Base-by-base conservation (phyloP, 2,797 vertebrate species). In the Pangasius krempfi region DNA sequence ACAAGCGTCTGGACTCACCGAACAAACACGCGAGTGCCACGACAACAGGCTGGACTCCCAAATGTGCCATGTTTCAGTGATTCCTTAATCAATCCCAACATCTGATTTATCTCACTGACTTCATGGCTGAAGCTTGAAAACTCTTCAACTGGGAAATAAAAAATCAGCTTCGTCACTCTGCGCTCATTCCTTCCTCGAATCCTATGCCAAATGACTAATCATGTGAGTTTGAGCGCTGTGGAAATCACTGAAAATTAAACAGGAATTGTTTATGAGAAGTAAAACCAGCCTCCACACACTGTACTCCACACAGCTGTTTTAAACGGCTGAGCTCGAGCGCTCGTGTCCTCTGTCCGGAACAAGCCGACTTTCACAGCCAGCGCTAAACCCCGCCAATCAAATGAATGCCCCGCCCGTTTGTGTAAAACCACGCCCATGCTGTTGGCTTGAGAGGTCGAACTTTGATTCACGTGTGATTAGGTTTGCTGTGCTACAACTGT, bases 191-290 rank as follows among this genome's bases (percentile, higher is more conserved):
- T 37, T 54, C 10, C 10, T 33, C 62, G 47, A 27, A 25, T 37
- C 60, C 95, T 94, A 93, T 96, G 95, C 96, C 95, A 93, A 94
- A 92, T 92, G 86, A 87, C 82, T 85, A 89, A 94, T 95, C 96
- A 96, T 95, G 95, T 96, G 96, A 96, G 94, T 95, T 87, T 50
- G 0, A 47, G 40, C 10, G 56, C 56, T 82, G 37, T 82, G 56
- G 44, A 66, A 66, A 20, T 66, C 7, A 47, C 60, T 30, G 4
- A 3, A 18, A 8, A 84, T 60, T 90, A 91, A 93, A 94, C 93
- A 88, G 52, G 12, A 10, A 27, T 81, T 81, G 0, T 80, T 80
- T 12, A 82, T n/a, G 58, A 64, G 80, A 83, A 83, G 37, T 83
- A 83, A 83, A 83, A 83, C 80, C 58, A 83, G 6, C 12, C 58